These are phyloP conservation scores for Eremophila alpestris DNA, from an alignment of 2,797 vertebrate species.

Conservation along the genomic window DNA sequence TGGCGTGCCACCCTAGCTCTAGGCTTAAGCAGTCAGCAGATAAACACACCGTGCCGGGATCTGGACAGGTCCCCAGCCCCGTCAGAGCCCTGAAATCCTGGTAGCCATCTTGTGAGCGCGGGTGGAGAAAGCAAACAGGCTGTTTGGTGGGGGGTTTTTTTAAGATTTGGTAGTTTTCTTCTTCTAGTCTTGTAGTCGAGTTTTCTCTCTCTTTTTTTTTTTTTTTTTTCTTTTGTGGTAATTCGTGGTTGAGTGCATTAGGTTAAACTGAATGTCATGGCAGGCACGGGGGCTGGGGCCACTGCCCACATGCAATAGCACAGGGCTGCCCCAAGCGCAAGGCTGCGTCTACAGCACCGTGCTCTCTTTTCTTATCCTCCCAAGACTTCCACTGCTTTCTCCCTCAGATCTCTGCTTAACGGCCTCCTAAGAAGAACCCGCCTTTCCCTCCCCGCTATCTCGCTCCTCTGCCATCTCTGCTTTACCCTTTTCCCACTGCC, in stretches of 20 bases:
- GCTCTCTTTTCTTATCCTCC: background rate
- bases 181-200: background rate
- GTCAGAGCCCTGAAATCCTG: conserved; percentile 41
- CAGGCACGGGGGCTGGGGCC: background rate
- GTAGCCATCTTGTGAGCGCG: conserved; percentile 56
- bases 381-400: background rate
- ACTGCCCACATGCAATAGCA: rapidly evolving
- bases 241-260: background rate
- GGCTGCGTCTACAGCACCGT: rapidly evolving
- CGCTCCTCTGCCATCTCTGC: rapidly evolving
- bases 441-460: background rate
- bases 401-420: background rate
- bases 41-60: conserved; percentile 65
- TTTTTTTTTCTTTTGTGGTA: background rate
- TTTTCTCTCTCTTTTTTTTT: background rate
- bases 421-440: background rate
- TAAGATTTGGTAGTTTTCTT: background rate
- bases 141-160: background rate
- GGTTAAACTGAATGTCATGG: background rate
- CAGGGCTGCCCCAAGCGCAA: too few relatives aligned
- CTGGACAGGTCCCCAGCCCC: conserved; percentile 41
- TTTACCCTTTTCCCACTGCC: background rate
- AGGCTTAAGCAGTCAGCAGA: conserved; percentile 66
- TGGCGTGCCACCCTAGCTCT: conserved; percentile 68
- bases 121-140: conserved; percentile 40